Percentiles rank a stretch among this genome's conserved stretches.
Conservation (phyloP, 2,888 invertebrate species). For the Atethmia centrago region DNA sequence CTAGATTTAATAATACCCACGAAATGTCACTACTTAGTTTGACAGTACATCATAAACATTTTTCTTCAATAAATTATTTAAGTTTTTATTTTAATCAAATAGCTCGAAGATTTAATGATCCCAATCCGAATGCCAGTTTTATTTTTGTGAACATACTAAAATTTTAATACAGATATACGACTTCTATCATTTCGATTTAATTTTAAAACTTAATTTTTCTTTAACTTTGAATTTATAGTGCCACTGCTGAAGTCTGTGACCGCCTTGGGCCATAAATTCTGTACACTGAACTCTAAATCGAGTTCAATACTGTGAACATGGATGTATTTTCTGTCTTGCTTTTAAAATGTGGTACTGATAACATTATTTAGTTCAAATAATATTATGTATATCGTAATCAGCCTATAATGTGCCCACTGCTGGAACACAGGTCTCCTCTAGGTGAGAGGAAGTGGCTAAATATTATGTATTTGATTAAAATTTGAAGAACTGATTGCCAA, state of each 20-base stretch:
- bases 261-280: constrained; percentile 12
- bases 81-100: background rate
- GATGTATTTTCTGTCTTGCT: constrained; percentile 11
- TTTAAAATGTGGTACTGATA: background rate
- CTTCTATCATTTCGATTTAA: constrained; percentile 15
- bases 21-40: background rate
- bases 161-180: background rate
- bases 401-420: background rate
- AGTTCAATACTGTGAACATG: constrained; percentile 3
- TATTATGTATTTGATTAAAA: background rate
- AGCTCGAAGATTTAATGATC: too few species aligned
- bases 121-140: background rate
- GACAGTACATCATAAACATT: background rate
- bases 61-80: background rate
- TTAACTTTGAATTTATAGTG: constrained; percentile 6
- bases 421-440: background rate
- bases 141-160: background rate
- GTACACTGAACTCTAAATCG: constrained; percentile 7
- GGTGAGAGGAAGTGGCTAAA: background rate
- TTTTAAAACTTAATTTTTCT: constrained; percentile 7
- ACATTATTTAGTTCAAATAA: too few species aligned
- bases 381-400: background rate
- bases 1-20: too few species aligned
- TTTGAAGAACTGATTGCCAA: too few species aligned
- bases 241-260: constrained; percentile 16